Conservation (phyloP, 2,888 invertebrate species). For the Drosophila yooni region DNA sequence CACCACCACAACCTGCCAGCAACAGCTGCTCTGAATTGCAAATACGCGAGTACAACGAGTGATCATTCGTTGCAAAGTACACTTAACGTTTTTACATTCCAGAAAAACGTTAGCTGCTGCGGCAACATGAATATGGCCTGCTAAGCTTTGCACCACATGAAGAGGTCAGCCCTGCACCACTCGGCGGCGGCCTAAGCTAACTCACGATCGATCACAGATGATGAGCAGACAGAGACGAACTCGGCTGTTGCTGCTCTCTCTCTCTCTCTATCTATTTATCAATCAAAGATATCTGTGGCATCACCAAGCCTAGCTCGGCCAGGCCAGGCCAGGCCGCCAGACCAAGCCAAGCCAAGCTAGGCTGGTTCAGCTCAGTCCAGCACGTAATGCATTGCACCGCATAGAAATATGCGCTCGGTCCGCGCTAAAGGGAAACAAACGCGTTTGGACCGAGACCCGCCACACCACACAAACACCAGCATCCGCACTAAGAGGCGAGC, state of each 20-base stretch:
- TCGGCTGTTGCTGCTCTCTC: conserved; percentile 14
- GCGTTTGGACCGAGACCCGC: conserved; percentile 80
- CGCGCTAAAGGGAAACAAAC: conserved; percentile 80
- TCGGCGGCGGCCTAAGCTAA: conserved; percentile 3
- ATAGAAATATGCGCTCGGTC: conserved; percentile 77
- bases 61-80: conserved; percentile 30
- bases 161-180: conserved; percentile 8
- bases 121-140: conserved; percentile 21
- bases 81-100: conserved; percentile 66
- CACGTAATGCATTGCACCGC: conserved; percentile 75
- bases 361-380: conserved; percentile 34
- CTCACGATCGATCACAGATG: conserved; percentile 14
- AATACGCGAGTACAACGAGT: conserved; percentile 22
- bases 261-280: not conserved
- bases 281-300: conserved; percentile 3
- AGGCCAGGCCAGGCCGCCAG: conserved; percentile 26
- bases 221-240: conserved; percentile 18
- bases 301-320: conserved; percentile 27
- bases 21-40: conserved; percentile 5
- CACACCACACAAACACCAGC: conserved; percentile 76
- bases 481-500: conserved; percentile 63
- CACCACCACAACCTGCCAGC: conserved; percentile 1
- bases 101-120: conserved; percentile 48
- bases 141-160: conserved; percentile 8
- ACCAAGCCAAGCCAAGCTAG: conserved; percentile 20